Conservation (phyloP, 2,888 invertebrate genomes). For the Drosophila phalerata region DNA sequence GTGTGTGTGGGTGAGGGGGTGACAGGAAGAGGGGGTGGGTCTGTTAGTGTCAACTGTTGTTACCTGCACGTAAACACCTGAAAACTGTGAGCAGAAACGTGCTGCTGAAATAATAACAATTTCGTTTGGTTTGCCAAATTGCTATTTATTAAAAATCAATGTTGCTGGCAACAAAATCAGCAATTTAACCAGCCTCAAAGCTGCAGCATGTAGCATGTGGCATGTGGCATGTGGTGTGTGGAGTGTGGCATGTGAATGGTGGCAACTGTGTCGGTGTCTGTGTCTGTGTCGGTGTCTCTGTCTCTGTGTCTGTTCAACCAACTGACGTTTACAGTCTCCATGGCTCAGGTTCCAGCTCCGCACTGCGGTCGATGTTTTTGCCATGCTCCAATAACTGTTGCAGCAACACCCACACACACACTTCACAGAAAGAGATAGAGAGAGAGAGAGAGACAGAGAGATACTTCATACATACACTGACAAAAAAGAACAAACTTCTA, state of each 20-base stretch:
- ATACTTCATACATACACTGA: no score
- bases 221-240: constrained; percentile 33
- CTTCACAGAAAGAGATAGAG: no score
- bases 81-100: constrained; percentile 53
- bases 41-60: constrained; percentile 11
- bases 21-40: neutral
- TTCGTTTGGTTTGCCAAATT: constrained; percentile 69
- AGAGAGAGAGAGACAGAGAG: no score
- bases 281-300: constrained; percentile 20
- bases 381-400: constrained; percentile 68
- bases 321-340: constrained; percentile 33
- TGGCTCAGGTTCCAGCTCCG: constrained; percentile 33
- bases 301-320: constrained; percentile 34
- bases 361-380: constrained; percentile 58
- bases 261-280: constrained; percentile 4
- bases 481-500: no score
- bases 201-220: constrained; percentile 21
- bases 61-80: constrained; percentile 52
- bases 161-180: constrained; percentile 74
- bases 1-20: neutral
- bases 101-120: constrained; percentile 68
- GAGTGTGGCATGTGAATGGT: constrained; percentile 31
- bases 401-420: constrained; percentile 43
- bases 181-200: constrained; percentile 70
- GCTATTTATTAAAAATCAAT: constrained; percentile 79